Evolutionary conservation across 2,888 invertebrate species (phyloP).

Genomic region (Apodemia duryi): DNA sequence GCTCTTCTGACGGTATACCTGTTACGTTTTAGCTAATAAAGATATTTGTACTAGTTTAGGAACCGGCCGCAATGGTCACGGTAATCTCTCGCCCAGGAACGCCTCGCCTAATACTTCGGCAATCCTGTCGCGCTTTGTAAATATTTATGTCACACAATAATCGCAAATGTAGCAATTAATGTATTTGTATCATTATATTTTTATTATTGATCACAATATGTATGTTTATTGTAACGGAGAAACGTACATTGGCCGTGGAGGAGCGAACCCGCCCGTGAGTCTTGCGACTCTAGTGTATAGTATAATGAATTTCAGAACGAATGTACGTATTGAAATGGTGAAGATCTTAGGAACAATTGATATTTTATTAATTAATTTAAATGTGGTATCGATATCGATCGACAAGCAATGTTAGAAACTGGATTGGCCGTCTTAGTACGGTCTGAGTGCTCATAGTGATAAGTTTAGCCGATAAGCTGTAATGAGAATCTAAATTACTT

Average conservation of each 20-base stretch:
- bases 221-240: constrained; percentile 64
- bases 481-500: constrained; percentile 76
- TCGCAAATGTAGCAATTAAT: constrained; percentile 76
- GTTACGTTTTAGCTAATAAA: constrained; percentile 73
- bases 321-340: constrained; percentile 72
- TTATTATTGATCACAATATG: constrained; percentile 76
- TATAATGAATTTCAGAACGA: constrained; percentile 57
- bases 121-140: constrained; percentile 74
- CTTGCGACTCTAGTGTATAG: constrained; percentile 55
- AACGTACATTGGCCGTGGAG: constrained; percentile 47
- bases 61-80: constrained; percentile 31
- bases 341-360: constrained; percentile 79
- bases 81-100: constrained; percentile 52
- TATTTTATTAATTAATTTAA: constrained; percentile 79
- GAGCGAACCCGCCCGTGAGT: constrained; percentile 41
- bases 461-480: constrained; percentile 74
- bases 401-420: constrained; percentile 72
- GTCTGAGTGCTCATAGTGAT: constrained; percentile 70
- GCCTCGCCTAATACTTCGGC: constrained; percentile 65
- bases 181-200: constrained; percentile 79
- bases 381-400: constrained; percentile 74
- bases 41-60: constrained; percentile 50
- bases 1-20: constrained; percentile 62
- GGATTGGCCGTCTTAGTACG: constrained; percentile 53
- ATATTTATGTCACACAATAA: constrained; percentile 79